Evolutionary conservation across 2,888 invertebrate genomes (phyloP).

Genomic region (Byasa hedistus): DNA sequence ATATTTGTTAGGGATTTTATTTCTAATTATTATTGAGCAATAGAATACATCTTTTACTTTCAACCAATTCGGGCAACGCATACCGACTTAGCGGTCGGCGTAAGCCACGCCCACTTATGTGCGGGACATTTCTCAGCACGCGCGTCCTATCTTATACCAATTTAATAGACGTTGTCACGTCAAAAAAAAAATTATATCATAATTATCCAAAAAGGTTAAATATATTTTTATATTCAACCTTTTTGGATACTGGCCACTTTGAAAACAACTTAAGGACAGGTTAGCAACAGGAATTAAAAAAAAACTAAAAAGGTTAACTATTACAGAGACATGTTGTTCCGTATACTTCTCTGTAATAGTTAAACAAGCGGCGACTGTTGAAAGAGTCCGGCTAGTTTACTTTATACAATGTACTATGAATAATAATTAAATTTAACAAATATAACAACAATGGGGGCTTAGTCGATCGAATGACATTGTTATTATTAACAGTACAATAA

Average conservation of each 20-base stretch:
- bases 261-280: neutral
- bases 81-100: no score
- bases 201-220: no score
- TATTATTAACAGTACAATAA: slow-evolving; percentile 30
- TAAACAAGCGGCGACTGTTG: slow-evolving; percentile 6
- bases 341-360: neutral
- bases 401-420: slow-evolving; percentile 28
- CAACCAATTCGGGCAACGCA: no score
- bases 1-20: no score
- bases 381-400: slow-evolving; percentile 4
- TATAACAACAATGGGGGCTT: slow-evolving; percentile 27
- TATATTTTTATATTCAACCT: neutral
- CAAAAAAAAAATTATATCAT: no score
- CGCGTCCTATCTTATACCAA: no score
- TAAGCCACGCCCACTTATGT: no score
- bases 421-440: slow-evolving; percentile 24
- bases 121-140: no score
- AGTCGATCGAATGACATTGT: slow-evolving; percentile 24
- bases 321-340: no score
- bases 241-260: neutral
- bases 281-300: slow-evolving; percentile 4
- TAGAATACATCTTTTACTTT: no score
- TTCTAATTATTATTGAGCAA: no score
- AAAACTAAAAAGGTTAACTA: neutral
- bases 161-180: no score